Percentiles rank a stretch among this genome's conserved stretches.
phyloP scores from a whole-genome alignment of 2,797 vertebrate species.

The Denticeps clupeoides region DNA sequence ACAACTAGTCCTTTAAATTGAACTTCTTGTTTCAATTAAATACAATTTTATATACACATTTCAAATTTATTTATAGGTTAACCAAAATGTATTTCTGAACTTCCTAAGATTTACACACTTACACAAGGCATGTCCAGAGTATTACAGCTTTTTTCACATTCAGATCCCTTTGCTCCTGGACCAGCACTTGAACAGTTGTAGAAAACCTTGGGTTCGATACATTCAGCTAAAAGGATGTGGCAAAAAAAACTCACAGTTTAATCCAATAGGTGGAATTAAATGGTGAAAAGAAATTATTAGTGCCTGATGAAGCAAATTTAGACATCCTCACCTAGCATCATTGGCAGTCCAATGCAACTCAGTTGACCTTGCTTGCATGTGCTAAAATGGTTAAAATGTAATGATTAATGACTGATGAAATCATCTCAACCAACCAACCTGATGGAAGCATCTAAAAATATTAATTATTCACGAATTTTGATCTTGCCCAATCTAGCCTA shows the following conservation, averaged over 20 bases:
- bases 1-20: too few species aligned
- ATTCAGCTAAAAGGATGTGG: conserved; percentile 35
- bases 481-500: too few species aligned
- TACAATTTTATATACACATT: not conserved
- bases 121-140: conserved; percentile 81
- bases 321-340: conserved; percentile 39
- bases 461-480: too few species aligned
- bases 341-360: conserved; percentile 49
- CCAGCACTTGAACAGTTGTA: conserved; percentile 60
- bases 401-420: too few species aligned
- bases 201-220: conserved; percentile 64
- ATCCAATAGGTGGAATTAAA: too few species aligned
- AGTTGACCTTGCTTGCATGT: conserved; percentile 65
- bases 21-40: not conserved
- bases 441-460: too few species aligned
- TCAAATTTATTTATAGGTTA: not conserved
- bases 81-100: too few species aligned
- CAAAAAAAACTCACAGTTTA: not conserved
- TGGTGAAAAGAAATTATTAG: too few species aligned
- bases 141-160: conserved; percentile 81
- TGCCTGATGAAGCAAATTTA: not conserved
- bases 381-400: conserved; percentile 41
- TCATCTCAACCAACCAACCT: too few species aligned
- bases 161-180: conserved; percentile 49
- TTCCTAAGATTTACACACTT: conserved; percentile 41